Percentiles rank a stretch among this genome's conserved stretches.
These are phyloP conservation scores for Sciurus niger DNA, from an alignment of 2,113 vertebrate genomes.

Conservation along the genomic window DNA sequence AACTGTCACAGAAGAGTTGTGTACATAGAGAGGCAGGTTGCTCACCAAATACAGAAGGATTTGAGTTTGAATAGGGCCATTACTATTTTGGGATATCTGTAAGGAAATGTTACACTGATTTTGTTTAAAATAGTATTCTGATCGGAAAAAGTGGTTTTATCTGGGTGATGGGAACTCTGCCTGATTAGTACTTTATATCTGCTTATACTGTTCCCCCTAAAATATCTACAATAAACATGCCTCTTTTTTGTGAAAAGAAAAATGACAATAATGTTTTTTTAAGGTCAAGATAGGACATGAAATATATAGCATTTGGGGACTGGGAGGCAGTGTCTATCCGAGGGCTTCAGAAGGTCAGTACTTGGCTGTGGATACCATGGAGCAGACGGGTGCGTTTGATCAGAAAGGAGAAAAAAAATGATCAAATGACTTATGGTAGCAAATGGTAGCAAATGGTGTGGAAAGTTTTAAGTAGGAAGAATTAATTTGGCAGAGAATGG, in stretches of 20 bases:
- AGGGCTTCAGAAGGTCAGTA: background rate
- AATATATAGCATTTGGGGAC: background rate
- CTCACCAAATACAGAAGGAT: background rate
- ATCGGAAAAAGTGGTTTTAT: background rate
- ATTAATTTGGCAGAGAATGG: background rate
- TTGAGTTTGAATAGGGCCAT: background rate
- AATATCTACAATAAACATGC: background rate
- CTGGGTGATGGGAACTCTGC: background rate
- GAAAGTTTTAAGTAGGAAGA: slow-evolving; percentile 42
- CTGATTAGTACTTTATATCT: slow-evolving; percentile 42
- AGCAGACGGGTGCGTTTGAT: background rate
- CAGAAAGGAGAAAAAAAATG: background rate
- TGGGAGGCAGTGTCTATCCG: background rate
- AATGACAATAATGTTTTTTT: background rate
- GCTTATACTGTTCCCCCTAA: slow-evolving; percentile 16
- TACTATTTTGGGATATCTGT: background rate
- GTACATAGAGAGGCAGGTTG: background rate
- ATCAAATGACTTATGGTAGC: background rate
- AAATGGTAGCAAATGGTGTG: background rate
- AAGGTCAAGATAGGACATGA: background rate
- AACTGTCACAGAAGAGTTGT: background rate
- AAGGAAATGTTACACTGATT: background rate
- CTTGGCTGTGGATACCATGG: background rate
- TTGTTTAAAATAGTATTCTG: slow-evolving; percentile 57
- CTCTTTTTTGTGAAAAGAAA: slow-evolving; percentile 42